These are phyloP conservation scores for Sacculina carcini DNA, from an alignment of 2,888 invertebrate species.

Conservation along the genomic window DNA sequence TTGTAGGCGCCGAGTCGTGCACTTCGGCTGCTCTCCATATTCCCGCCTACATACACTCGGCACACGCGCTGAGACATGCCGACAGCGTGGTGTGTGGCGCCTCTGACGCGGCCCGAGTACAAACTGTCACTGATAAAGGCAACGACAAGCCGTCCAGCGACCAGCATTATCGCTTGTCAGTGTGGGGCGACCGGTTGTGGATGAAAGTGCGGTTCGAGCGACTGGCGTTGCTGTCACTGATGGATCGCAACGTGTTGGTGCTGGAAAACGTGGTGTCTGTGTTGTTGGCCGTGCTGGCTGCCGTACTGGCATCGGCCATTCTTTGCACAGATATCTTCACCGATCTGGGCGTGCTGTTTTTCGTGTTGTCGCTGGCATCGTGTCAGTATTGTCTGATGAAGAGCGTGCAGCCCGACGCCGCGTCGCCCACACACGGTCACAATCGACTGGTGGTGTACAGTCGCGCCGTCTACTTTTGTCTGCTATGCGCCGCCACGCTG, in stretches of 20 bases:
- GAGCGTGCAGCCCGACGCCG: slow-evolving; percentile 95
- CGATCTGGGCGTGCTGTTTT: slow-evolving; percentile 74
- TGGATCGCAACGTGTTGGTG: slow-evolving; percentile 68
- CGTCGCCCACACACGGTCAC: slow-evolving; percentile 93
- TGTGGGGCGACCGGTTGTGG: slow-evolving; percentile 19
- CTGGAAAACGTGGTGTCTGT: slow-evolving; percentile 57
- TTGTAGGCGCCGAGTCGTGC: slow-evolving; percentile 5
- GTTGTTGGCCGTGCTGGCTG: slow-evolving; percentile 54
- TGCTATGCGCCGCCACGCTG: slow-evolving; percentile 20
- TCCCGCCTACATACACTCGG: background rate
- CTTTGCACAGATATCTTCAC: slow-evolving; percentile 60
- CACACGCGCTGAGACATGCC: background rate
- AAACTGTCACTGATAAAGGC: no score
- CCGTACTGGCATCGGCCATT: slow-evolving; percentile 55
- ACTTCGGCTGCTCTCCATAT: slow-evolving; percentile 6
- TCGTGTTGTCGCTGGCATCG: slow-evolving; percentile 91
- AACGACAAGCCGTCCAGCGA: no score
- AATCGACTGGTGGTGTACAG: slow-evolving; percentile 83
- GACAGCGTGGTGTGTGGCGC: background rate
- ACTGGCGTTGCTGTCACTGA: slow-evolving; percentile 60
- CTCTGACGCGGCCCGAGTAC: no score
- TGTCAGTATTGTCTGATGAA: slow-evolving; percentile 90
- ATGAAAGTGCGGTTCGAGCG: slow-evolving; percentile 76
- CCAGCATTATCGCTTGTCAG: no score
- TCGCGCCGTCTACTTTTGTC: slow-evolving; percentile 18